Evolutionary conservation across 2,113 vertebrate species (phyloP), one percentile per base, ranked within the genome.

Genomic region (Pollimyrus isidori): DNA sequence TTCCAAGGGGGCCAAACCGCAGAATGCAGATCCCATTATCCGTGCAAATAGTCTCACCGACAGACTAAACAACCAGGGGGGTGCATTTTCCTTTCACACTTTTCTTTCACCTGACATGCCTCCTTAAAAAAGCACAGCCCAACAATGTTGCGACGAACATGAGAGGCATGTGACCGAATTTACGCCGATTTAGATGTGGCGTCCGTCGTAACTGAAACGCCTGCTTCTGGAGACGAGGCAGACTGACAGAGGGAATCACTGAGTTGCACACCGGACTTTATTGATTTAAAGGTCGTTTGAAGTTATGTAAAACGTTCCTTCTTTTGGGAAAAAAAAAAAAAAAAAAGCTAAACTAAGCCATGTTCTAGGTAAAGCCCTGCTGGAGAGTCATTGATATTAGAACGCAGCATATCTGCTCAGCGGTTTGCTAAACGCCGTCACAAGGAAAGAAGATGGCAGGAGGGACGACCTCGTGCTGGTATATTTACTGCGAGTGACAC

Each of bases 271-370:
- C 23, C 53, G 46, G 53, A 87, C 21, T 23, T 62, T 50, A 48
- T 87, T 87, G 87, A 87, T 15, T 87, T 65, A 87, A 87, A 87
- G 87, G 56, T 87, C 87, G 46, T 65, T 62, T 58, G 35, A 87
- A 11, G 52, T 39, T 87, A 87, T n/a, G 35, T 45, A 87, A 87
- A 65, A 21, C 7, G 7, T 62, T 39, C 50, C 13, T 50, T 26
- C 85, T 87, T 46, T 46, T 87, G 56, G 53, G 4, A 21, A 56
- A 56, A 21, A 17, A 53, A 17, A 21, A 56, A 56, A 21, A 17
- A 53, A 62, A 17, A 87, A 87, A 50, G 86, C 52, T n/a, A 87
- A 42, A 87, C 46, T 58, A 23, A 10, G 35, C 56, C 21, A 13
- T 7, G 39, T 19, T 87, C 53, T 87, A 87, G 87, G 56, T 87